A percentile compares a stretch with the other conserved stretches of the same genome.
Conservation (phyloP, 2,888 invertebrate genomes). For the Hoplodrina blanda region DNA sequence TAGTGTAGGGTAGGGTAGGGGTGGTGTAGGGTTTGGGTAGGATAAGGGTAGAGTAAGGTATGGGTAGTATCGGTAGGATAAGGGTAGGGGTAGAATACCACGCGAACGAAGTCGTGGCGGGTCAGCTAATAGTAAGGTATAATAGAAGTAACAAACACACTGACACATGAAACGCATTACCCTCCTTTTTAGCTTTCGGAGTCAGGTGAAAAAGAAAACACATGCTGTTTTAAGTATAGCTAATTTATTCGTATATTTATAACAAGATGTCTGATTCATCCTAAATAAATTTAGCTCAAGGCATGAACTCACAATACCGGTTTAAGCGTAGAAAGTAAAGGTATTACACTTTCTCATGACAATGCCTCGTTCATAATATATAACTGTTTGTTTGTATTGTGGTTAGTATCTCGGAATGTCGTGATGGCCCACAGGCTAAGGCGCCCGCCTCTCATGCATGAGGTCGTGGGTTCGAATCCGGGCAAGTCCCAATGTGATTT, state of each 20-base stretch:
- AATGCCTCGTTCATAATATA: conserved; percentile 14
- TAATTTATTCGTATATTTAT: conserved; percentile 31
- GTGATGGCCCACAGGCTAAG: too few species aligned
- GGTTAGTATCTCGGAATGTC: conserved; percentile 18
- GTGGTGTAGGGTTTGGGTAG: too few species aligned
- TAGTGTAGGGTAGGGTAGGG: too few species aligned
- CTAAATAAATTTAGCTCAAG: conserved; percentile 45
- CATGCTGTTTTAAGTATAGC: not conserved
- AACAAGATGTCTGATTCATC: conserved; percentile 39
- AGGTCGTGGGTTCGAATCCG: too few species aligned
- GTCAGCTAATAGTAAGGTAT: too few species aligned
- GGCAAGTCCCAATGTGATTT: too few species aligned
- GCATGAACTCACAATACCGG: conserved; percentile 29
- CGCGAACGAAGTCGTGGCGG: too few species aligned
- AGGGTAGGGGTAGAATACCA: too few species aligned
- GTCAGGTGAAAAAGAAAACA: conserved; percentile 32
- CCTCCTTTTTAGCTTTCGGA: conserved; percentile 9
- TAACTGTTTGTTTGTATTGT: conserved; percentile 37
- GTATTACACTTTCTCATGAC: conserved; percentile 41
- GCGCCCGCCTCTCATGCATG: too few species aligned
- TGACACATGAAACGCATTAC: not conserved
- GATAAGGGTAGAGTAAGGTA: too few species aligned
- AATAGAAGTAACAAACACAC: not conserved
- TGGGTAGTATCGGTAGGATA: too few species aligned
- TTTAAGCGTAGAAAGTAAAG: conserved; percentile 47